Conservation (phyloP, 2,113 vertebrate species). For the Strigops habroptila region DNA sequence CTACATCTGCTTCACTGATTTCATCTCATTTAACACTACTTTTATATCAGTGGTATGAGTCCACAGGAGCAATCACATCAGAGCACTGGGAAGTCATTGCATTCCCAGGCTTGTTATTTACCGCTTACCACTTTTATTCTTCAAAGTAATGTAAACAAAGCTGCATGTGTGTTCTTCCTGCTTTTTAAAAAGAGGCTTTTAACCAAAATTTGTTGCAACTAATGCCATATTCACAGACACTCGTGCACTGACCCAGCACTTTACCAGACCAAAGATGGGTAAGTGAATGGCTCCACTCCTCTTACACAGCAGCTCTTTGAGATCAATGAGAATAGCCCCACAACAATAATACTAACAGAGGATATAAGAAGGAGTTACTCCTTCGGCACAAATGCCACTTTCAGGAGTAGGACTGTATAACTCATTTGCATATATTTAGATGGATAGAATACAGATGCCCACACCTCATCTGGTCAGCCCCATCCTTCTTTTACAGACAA, state of each 20-base stretch:
- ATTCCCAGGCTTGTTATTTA: not conserved
- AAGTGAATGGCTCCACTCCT: not conserved
- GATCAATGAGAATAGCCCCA: not conserved
- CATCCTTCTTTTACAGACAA: not conserved
- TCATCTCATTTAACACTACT: not conserved
- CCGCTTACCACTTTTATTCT: not conserved
- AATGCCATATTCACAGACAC: not conserved
- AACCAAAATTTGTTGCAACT: not conserved
- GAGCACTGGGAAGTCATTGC: not conserved
- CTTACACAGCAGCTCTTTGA: not conserved
- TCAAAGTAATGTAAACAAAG: not conserved
- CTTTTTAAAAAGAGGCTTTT: not conserved
- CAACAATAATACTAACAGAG: not conserved
- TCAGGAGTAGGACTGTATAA: not conserved
- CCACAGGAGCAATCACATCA: not conserved
- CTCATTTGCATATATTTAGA: not conserved
- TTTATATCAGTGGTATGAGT: not conserved
- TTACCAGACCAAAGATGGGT: not conserved
- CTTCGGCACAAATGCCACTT: not conserved
- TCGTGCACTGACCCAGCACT: not conserved
- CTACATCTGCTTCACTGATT: not conserved
- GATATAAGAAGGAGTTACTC: not conserved
- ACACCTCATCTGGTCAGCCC: not conserved
- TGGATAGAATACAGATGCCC: not conserved
- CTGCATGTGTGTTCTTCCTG: not conserved